Evolutionary conservation across 2,888 invertebrate species (phyloP), one percentile per base, ranked within the genome.

Genomic region (Lacanobia oleracea): DNA sequence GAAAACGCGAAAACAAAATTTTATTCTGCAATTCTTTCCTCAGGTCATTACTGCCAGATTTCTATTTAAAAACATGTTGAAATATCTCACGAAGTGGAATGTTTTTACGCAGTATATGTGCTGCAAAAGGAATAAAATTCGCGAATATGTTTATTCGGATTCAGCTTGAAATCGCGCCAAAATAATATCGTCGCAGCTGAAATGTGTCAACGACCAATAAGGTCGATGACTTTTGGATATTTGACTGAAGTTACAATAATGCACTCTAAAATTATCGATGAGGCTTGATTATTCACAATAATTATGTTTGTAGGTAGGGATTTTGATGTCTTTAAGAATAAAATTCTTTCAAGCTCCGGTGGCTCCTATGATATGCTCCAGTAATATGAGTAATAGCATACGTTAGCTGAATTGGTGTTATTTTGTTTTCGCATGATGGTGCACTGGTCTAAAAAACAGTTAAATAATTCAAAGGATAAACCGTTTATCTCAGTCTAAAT

Each of bases 121-220:
- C 90, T 88, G 76, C 79, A 88, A 91, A 91, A 89, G 90, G 90
- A 85, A 83, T 86, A 72, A 87, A 86, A 87, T 86, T 75, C 75
- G 75, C 68, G 59, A 60, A 78, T 75, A 70, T 79, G 63, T 76
- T 79, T 67, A 63, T 66, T 68, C 56, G 21, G 50, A 57, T 51
- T 87, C 82, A 72, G 67, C 87, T 93, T 93, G 93, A 92, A 87
- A 86, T 86, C 75, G 74, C 67, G 93, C 93, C 93, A 94, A 91
- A 90, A 85, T 87, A 77, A 85, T 78, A 64, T 70, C 72, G 59
- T 71, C 65, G 61, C 78, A 73, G 78, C 79, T 77, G 85, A 86
- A 86, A 87, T 83, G 81, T 83, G 86, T 82, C 80, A 89, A 88
- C 80, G 87, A 80, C 85, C 86, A 85, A 83, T 72, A 69, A 84